Percentiles rank a stretch among this genome's conserved stretches.
Conservation (phyloP, 2,113 vertebrate species). For the Ursus arctos region DNA sequence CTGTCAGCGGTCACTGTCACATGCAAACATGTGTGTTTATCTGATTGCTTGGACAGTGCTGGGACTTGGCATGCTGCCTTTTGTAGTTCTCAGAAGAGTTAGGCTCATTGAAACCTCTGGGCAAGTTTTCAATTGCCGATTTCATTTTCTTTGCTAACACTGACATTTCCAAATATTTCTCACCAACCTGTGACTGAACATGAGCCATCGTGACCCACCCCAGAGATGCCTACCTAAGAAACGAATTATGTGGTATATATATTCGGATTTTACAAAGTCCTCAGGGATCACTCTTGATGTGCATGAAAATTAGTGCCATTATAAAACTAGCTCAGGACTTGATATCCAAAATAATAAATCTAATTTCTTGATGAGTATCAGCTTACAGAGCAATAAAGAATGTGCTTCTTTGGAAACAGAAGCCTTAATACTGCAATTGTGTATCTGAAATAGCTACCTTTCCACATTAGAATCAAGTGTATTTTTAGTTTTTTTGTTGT, state of each 20-base stretch:
- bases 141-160: background rate
- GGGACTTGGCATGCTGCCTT: fast-evolving
- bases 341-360: background rate
- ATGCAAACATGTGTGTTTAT: background rate
- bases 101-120: background rate
- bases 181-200: background rate
- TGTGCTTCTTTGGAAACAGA: background rate
- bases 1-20: background rate
- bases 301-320: background rate
- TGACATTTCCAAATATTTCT: conserved; percentile 51
- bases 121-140: background rate
- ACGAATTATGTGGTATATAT: background rate
- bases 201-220: background rate
- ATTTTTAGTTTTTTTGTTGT: background rate
- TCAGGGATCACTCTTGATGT: background rate
- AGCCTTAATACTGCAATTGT: background rate
- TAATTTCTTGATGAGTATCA: background rate
- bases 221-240: background rate
- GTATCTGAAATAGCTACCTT: background rate
- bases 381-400: background rate
- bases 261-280: background rate
- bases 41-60: background rate
- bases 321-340: background rate
- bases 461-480: background rate
- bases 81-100: background rate